Percentiles rank a stretch among this genome's conserved stretches.
These are phyloP conservation scores for Crotalus adamanteus DNA, from an alignment of 2,797 vertebrate species.

Conservation along the genomic window DNA sequence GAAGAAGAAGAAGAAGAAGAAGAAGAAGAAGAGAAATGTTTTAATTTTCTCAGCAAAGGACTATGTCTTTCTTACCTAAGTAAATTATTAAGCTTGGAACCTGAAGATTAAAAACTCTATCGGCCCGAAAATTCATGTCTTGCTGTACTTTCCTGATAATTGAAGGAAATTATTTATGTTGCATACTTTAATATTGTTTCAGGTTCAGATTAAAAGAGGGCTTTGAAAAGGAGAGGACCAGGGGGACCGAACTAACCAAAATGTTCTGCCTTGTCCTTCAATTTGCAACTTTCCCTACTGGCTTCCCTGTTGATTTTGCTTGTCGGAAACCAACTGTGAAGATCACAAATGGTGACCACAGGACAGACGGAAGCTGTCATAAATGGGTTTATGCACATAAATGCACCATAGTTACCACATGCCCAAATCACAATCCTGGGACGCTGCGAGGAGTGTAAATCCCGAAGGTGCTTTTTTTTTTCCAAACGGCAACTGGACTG, in stretches of 20 bases:
- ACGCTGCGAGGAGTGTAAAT: too few relatives aligned
- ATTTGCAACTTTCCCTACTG: background rate
- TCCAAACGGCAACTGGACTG: background rate
- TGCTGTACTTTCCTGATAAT: conserved; percentile 82
- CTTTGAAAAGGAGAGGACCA: conserved; percentile 66
- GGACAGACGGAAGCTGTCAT: background rate
- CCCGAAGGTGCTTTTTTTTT: background rate
- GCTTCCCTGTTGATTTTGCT: background rate
- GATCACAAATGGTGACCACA: background rate
- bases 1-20: background rate
- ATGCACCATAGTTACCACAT: background rate
- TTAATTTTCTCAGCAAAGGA: conserved; percentile 25
- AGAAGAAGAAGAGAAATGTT: background rate
- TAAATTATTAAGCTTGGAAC: conserved; percentile 89
- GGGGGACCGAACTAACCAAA: conserved; percentile 47
- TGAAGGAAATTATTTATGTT: conserved; percentile 79
- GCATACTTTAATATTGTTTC: conserved; percentile 75
- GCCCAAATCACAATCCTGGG: background rate
- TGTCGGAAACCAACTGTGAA: background rate
- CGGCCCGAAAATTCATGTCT: conserved; percentile 85
- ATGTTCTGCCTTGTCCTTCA: conserved; percentile 15
- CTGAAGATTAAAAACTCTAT: conserved; percentile 88
- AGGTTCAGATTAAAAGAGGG: conserved; percentile 67
- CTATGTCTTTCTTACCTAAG: conserved; percentile 49
- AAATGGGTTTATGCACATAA: background rate